These are phyloP conservation scores for Atrichornis clamosus DNA, from an alignment of 2,113 vertebrate species.

Conservation along the genomic window DNA sequence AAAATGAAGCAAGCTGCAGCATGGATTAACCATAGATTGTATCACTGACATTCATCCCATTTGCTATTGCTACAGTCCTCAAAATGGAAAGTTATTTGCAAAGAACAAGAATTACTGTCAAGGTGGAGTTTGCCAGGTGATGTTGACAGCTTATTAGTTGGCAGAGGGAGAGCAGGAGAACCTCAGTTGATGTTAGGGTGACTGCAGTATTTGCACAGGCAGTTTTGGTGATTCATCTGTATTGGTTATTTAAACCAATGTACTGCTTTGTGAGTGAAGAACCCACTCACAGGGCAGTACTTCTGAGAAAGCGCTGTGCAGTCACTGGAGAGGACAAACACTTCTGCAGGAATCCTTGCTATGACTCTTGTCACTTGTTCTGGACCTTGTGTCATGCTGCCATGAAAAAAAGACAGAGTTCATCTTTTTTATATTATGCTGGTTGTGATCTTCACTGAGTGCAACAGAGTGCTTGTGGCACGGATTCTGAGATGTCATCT, in stretches of 20 bases:
- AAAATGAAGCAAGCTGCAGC: not conserved
- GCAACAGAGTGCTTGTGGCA: rapidly evolving
- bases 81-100: not conserved
- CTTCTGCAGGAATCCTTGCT: not conserved
- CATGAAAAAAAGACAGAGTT: not conserved
- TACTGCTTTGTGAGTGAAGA: not conserved
- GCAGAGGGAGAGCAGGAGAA: not conserved
- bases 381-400: rapidly evolving
- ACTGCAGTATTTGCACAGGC: not conserved
- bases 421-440: not conserved
- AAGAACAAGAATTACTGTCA: not conserved
- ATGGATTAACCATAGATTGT: not conserved
- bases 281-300: not conserved
- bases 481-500: not conserved
- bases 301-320: not conserved
- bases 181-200: not conserved
- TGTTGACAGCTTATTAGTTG: not conserved
- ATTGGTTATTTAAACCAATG: not conserved
- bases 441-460: not conserved
- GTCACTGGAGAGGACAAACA: not conserved
- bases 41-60: not conserved
- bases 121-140: not conserved
- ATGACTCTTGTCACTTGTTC: not conserved
- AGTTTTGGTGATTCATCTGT: not conserved
- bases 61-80: not conserved